Base-by-base conservation (phyloP, 2,797 vertebrate genomes). In the Sebastolobus alascanus region DNA sequence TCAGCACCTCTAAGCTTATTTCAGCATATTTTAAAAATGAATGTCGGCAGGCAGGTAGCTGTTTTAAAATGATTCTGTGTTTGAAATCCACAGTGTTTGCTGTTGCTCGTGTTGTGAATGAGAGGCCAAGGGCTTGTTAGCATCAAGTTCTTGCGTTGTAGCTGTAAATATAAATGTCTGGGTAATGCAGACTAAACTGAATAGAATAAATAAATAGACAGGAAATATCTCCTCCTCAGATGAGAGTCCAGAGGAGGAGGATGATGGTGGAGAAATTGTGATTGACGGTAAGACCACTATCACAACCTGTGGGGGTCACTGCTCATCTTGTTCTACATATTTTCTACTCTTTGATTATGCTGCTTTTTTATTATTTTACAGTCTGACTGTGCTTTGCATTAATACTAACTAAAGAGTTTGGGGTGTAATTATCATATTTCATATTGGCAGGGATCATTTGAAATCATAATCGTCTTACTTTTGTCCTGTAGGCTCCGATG, bases 221-320 rank as follows among this genome's bases (percentile, higher is more conserved):
- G 84, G 38, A 86, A 85, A 86, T 88, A 75, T 93, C 50, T 92
- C 76, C 83, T 85, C 90, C 78, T 87, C 87, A 95, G 94, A 93
- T 91, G 94, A 95, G 77, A 96, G 93, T 80, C 88, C 89, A 74
- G 93, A 88, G 83, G 91, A 91, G 75, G 80, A 86, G 71, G 92
- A 93, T 43, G 92, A 89, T 25, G 93, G 82, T 68, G 93, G 92
- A 89, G 93, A 95, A 87, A 94, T 95, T 82, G 92, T 94, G 82
- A 96, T 95, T 68, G 94, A 95, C 73, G 94, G 94, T 95, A 93
- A 95, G 92, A 85, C 64, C 37, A 75, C 56, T 35, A 68, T 83
- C 60, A 74, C 70, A 75, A 40, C 35, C 46, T 76, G n/a, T 10
- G 12, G 54, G 54, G 60, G 50, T 40, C 27, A n/a, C 12, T 33